Evolutionary conservation across 1,140 invertebrate genomes (phyloP).

Genomic region (Sesamia nonagrioides): DNA sequence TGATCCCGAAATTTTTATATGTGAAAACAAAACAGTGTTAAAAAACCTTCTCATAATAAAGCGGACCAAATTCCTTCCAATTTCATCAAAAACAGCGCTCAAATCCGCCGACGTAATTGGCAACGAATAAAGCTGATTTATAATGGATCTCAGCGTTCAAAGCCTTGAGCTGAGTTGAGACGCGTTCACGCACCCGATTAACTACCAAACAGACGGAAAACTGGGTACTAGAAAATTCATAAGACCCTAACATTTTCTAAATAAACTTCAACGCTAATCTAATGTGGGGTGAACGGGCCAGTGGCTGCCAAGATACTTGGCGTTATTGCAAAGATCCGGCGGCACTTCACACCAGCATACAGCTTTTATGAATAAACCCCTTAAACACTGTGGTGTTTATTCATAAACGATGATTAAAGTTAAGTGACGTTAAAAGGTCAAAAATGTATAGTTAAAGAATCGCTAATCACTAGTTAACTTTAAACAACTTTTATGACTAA

Average conservation of each 20-base stretch:
- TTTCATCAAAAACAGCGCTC: slow-evolving; percentile 25
- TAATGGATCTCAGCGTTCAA: slow-evolving; percentile 30
- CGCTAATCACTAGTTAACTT: no score
- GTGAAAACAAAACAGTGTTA: slow-evolving; percentile 15
- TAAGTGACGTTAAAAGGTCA: no score
- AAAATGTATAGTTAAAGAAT: no score
- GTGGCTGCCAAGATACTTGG: no score
- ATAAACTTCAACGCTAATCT: slow-evolving; percentile 10
- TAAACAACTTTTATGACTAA: no score
- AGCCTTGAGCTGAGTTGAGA: slow-evolving; percentile 24
- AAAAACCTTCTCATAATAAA: slow-evolving; percentile 13
- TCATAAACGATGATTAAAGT: no score
- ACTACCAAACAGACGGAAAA: slow-evolving; percentile 17
- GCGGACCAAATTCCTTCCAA: slow-evolving; percentile 1
- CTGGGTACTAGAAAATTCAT: slow-evolving; percentile 23
- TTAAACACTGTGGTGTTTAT: no score
- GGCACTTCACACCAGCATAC: no score
- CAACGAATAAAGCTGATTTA: slow-evolving; percentile 40
- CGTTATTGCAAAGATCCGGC: no score
- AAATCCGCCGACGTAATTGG: slow-evolving; percentile 31
- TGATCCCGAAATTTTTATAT: background rate
- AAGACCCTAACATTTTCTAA: background rate
- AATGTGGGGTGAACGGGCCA: background rate
- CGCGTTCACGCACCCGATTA: slow-evolving; percentile 27
- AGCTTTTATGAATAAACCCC: no score